Evolutionary conservation across 2,113 vertebrate species (phyloP), one percentile per base, ranked within the genome.

Genomic region (Pavo muticus): DNA sequence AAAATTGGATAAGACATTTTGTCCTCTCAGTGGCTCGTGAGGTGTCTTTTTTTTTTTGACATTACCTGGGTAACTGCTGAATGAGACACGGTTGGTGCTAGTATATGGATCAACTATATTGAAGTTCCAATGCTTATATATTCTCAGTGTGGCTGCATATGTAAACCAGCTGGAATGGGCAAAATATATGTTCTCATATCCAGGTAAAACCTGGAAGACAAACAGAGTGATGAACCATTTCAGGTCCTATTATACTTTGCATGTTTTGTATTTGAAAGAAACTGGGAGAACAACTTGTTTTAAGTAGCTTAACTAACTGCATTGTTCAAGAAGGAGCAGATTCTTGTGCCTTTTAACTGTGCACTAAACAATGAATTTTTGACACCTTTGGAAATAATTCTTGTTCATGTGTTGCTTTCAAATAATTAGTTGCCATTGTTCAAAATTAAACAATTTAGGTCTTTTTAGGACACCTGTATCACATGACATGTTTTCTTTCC

Each of bases 161-260:
- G 98, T 98, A 95, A 98, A 99, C 99, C 99, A 99, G 97, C 99
- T 99, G 84, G 99, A 99, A 97, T 99, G 99, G 87, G 98, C 98
- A 87, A 99, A 99, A 94, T 98, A 97, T 73, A 99, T 98, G 96
- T 99, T 99, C 97, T 99, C 99, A 90, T 98, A 99, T 59, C 99
- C 99, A 21, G 99, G 99, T 37, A 99, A 97, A 97, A 99, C 98
- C 99, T 99, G 89, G 63, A 85, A 96, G 93, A 93, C 30, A 93
- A 90, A 29, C 29, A 92, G 64, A 88, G 87, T 50, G 50, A 77
- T 70, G 0, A 91, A 19, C 50, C 18, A 73, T 76, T 90, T 75
- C 60, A 72, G 79, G 79, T 6, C 5, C 20, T 65, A 24, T 11
- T 32, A 67, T 25, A 61, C 17, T 56, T 24, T 76, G 14, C 29